Evolutionary conservation across 2,888 invertebrate genomes (phyloP).

Genomic region (Zygaena filipendulae): DNA sequence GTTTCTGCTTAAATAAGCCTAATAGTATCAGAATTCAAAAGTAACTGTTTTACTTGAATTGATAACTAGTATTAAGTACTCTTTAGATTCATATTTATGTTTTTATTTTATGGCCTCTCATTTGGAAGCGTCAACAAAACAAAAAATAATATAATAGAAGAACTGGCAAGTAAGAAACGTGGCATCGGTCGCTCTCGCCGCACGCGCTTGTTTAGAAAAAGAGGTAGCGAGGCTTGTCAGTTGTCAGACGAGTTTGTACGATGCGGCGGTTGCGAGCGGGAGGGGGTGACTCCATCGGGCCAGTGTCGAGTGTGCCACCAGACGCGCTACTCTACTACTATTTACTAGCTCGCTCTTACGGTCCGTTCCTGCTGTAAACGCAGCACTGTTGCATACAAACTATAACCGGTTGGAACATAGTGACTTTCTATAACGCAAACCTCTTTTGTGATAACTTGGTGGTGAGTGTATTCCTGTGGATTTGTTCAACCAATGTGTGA

Average conservation of each 20-base stretch:
- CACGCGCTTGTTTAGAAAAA: slow-evolving; percentile 48
- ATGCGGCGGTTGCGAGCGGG: slow-evolving; percentile 27
- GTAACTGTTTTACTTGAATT: no score
- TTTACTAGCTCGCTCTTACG: slow-evolving; percentile 21
- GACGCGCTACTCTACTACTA: slow-evolving; percentile 14
- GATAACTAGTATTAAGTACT: no score
- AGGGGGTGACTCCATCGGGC: slow-evolving; percentile 36
- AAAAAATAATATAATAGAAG: slow-evolving; percentile 41
- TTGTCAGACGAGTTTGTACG: slow-evolving; percentile 52
- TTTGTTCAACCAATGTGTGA: no score
- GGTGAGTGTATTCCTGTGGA: no score
- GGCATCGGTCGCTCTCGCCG: slow-evolving; percentile 57
- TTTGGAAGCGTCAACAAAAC: slow-evolving; percentile 58
- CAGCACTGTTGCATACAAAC: slow-evolving; percentile 27
- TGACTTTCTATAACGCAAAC: no score
- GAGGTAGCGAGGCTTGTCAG: slow-evolving; percentile 47
- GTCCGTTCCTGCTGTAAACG: slow-evolving; percentile 34
- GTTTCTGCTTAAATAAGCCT: no score
- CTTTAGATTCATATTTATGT: slow-evolving; percentile 31
- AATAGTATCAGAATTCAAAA: no score
- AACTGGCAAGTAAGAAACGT: slow-evolving; percentile 51
- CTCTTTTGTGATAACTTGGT: slow-evolving; percentile 38
- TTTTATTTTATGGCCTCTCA: slow-evolving; percentile 58
- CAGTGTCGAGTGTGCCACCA: slow-evolving; percentile 44
- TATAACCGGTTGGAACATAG: slow-evolving; percentile 16